phyloP scores from a whole-genome alignment of 1,140 invertebrate species.

The Drosophila nasuta region DNA sequence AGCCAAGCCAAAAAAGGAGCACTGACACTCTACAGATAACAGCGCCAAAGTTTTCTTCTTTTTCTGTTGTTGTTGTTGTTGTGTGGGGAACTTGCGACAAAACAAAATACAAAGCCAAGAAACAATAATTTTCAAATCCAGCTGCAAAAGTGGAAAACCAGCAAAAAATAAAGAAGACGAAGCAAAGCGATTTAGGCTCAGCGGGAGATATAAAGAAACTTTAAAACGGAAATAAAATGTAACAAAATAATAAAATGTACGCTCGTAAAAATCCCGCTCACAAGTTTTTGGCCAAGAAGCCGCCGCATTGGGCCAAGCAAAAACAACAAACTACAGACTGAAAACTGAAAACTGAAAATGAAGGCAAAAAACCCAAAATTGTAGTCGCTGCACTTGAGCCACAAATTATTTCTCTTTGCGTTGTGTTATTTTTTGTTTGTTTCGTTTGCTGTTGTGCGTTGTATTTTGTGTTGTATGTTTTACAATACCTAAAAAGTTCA shows the following conservation, averaged over 20 bases:
- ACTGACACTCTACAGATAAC: conserved; percentile 9
- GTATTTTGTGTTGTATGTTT: conserved; percentile 38
- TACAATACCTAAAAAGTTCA: conserved; percentile 65
- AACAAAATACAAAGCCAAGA: conserved; percentile 38
- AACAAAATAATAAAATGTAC: conserved; percentile 71
- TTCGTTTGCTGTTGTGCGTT: conserved; percentile 21
- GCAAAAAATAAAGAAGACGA: neutral
- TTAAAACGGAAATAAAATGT: conserved; percentile 75
- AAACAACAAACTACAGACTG: conserved; percentile 11
- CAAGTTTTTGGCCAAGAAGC: conserved; percentile 17
- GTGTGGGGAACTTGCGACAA: conserved; percentile 1
- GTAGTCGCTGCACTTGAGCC: conserved; percentile 51
- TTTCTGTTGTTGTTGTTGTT: neutral
- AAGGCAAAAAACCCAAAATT: conserved; percentile 19
- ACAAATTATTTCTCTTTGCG: conserved; percentile 55
- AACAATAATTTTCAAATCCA: conserved; percentile 61
- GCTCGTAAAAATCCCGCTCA: conserved; percentile 24
- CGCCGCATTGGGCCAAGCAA: neutral
- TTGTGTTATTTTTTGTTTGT: conserved; percentile 1
- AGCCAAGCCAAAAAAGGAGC: neutral
- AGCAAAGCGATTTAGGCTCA: conserved; percentile 48
- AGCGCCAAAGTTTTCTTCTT: conserved; percentile 18
- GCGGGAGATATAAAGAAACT: conserved; percentile 60
- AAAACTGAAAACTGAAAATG: conserved; percentile 15
- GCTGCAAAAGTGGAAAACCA: conserved; percentile 23